Conservation (phyloP, 2,113 vertebrate genomes). For the Cygnus atratus region DNA sequence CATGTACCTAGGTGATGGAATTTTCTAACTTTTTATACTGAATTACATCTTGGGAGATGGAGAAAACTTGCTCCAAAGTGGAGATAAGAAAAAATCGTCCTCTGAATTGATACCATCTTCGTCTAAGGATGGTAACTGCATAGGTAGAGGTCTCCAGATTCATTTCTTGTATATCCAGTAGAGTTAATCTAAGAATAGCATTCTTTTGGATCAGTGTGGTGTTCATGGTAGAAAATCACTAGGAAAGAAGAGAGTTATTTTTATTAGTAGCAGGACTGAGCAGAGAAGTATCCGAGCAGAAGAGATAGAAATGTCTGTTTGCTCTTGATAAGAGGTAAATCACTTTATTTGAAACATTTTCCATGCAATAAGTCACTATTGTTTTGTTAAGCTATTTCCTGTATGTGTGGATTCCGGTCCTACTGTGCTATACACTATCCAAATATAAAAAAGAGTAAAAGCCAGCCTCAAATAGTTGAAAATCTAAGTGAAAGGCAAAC, state of each 20-base stretch:
- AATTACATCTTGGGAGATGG: neutral
- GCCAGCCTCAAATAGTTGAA: constrained; percentile 32
- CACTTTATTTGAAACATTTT: constrained; percentile 52
- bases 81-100: constrained; percentile 55
- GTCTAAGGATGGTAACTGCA: constrained; percentile 1
- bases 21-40: constrained; percentile 7
- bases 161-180: constrained; percentile 2
- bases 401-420: neutral
- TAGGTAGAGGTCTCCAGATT: constrained; percentile 30
- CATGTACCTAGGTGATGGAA: neutral
- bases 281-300: constrained; percentile 5
- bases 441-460: constrained; percentile 46
- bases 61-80: neutral
- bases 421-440: neutral
- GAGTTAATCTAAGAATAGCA: constrained; percentile 8
- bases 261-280: constrained; percentile 8
- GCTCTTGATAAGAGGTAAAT: constrained; percentile 55
- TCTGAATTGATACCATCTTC: constrained; percentile 38
- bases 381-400: constrained; percentile 36
- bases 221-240: constrained; percentile 23
- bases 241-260: constrained; percentile 41
- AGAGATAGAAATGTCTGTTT: constrained; percentile 54
- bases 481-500: constrained; percentile 37
- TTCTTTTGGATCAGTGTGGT: neutral
- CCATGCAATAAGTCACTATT: constrained; percentile 20